Percentiles rank a stretch among this genome's conserved stretches.
phyloP scores from a whole-genome alignment of 2,888 invertebrate genomes.

The Lasioglossum pauxillum region DNA sequence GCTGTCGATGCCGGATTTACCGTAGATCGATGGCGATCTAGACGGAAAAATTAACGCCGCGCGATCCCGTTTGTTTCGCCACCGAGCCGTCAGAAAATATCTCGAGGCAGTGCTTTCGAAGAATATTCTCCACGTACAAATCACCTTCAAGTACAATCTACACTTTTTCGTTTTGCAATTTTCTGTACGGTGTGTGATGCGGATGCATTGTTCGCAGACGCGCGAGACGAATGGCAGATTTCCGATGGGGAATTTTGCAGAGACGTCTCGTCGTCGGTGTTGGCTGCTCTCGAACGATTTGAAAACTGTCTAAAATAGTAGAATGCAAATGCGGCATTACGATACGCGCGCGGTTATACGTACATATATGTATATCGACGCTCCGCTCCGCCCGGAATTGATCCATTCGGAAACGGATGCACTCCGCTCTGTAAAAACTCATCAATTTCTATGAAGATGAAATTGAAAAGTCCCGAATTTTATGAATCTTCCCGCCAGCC shows the following conservation, averaged over 20 bases:
- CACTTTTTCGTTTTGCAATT: no score
- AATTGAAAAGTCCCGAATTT: conserved; percentile 33
- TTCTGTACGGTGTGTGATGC: no score
- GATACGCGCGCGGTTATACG: conserved; percentile 13
- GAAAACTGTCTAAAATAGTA: conserved; percentile 30
- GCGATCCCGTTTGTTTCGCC: not conserved
- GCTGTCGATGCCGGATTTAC: conserved; percentile 28
- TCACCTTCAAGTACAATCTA: no score
- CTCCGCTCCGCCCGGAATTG: conserved; percentile 23
- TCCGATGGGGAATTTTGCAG: not conserved
- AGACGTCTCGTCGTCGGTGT: conserved; percentile 26
- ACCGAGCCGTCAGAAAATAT: not conserved
- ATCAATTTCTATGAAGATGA: conserved; percentile 46
- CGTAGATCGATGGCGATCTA: conserved; percentile 41
- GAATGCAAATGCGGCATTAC: conserved; percentile 40
- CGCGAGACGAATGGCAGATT: conserved; percentile 33
- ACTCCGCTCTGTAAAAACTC: conserved; percentile 33
- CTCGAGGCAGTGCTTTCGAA: no score
- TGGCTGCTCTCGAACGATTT: not conserved
- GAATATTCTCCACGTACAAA: no score
- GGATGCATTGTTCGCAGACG: not conserved
- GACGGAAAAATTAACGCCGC: conserved; percentile 23
- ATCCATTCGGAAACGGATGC: conserved; percentile 42
- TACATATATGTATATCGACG: not conserved
- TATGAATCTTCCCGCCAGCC: conserved; percentile 26